Conservation (phyloP, 1,140 invertebrate genomes). For the Papilio polytes region DNA sequence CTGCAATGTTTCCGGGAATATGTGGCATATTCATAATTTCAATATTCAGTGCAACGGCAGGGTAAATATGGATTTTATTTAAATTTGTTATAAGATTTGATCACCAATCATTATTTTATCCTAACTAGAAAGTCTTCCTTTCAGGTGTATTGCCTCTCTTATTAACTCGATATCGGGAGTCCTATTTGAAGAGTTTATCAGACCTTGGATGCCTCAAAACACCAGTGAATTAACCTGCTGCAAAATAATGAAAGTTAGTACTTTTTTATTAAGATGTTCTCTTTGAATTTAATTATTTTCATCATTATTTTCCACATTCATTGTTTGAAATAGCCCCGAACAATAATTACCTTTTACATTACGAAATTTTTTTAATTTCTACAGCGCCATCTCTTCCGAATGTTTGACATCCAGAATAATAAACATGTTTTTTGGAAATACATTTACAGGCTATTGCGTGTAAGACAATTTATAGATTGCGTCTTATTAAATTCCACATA, state of each 20-base stretch:
- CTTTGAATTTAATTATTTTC: slow-evolving; percentile 27
- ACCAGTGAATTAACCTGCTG: slow-evolving; percentile 73
- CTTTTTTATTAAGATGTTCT: slow-evolving; percentile 5
- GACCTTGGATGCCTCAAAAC: slow-evolving; percentile 76
- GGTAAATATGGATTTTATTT: slow-evolving; percentile 53
- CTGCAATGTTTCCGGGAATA: slow-evolving; percentile 77
- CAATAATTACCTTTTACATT: too few relatives aligned
- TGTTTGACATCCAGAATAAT: not conserved
- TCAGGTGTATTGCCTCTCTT: slow-evolving; percentile 85
- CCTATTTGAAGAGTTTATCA: slow-evolving; percentile 86
- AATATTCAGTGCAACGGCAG: slow-evolving; percentile 78
- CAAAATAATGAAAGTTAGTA: slow-evolving; percentile 74
- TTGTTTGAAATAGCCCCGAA: too few relatives aligned
- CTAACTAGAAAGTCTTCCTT: slow-evolving; percentile 41
- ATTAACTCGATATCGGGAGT: slow-evolving; percentile 86
- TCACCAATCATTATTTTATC: not conserved
- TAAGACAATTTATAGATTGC: too few relatives aligned
- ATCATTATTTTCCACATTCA: slow-evolving; percentile 7
- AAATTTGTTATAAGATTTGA: not conserved
- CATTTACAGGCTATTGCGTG: too few relatives aligned
- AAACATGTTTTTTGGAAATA: not conserved
- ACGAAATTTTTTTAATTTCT: too few relatives aligned
- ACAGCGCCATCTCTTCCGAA: not conserved
- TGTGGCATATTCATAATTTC: slow-evolving; percentile 78
- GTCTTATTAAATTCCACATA: too few relatives aligned